These are phyloP conservation scores for Brachynemurus nebulosus DNA, from an alignment of 2,888 invertebrate genomes.

Conservation along the genomic window DNA sequence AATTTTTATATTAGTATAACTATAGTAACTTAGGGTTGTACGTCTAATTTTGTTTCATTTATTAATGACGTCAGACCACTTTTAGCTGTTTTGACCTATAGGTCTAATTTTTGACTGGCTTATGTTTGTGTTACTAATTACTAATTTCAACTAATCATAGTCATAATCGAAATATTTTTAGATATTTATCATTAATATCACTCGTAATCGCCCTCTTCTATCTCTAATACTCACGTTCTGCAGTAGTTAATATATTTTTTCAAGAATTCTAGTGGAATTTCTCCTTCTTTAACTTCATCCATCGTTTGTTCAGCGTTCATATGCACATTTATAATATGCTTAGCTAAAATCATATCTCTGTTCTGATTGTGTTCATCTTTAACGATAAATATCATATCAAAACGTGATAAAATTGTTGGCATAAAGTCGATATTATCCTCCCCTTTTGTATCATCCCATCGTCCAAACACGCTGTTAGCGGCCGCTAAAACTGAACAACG, in stretches of 20 bases:
- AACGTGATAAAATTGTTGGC: constrained; percentile 99
- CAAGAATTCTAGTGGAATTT: constrained; percentile 69
- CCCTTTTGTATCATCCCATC: constrained; percentile 98
- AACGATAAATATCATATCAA: constrained; percentile 99
- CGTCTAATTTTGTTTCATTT: too few relatives aligned
- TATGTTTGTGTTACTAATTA: too few relatives aligned
- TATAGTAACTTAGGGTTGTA: too few relatives aligned
- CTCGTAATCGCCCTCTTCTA: too few relatives aligned
- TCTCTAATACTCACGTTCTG: constrained; percentile 59
- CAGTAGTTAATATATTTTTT: constrained; percentile 90
- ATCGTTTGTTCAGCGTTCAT: constrained; percentile 61
- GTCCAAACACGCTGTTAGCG: constrained; percentile 94
- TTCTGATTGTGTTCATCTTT: constrained; percentile 89
- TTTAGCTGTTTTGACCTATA: too few relatives aligned
- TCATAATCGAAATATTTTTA: too few relatives aligned
- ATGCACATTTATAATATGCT: constrained; percentile 94
- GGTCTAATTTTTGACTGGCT: too few relatives aligned
- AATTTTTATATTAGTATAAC: too few relatives aligned
- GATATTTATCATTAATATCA: too few relatives aligned
- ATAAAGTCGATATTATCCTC: constrained; percentile 98
- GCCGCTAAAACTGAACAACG: constrained; percentile 98
- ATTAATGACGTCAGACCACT: too few relatives aligned
- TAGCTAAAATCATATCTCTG: constrained; percentile 83
- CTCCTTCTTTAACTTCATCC: constrained; percentile 52
- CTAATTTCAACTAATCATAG: too few relatives aligned